These are phyloP conservation scores for Clupea harengus DNA, from an alignment of 2,113 vertebrate species.

Conservation along the genomic window DNA sequence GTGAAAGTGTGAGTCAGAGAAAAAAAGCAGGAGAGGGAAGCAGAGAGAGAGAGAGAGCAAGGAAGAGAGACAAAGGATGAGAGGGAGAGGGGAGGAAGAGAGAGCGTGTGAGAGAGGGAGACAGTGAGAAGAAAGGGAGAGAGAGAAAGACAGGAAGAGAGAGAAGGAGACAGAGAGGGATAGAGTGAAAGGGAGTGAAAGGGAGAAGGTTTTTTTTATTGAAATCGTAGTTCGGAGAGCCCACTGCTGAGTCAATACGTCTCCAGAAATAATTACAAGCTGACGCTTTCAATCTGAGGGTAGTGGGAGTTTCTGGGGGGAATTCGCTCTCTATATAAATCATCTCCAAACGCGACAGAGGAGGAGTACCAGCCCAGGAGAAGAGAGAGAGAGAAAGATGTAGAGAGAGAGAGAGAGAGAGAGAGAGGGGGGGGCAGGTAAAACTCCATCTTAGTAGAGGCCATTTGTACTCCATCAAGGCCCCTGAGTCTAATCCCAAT, in stretches of 20 bases:
- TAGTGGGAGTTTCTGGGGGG: constrained; percentile 31
- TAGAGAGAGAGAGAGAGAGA: not conserved
- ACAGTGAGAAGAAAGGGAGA: not conserved
- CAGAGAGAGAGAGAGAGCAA: too few relatives aligned
- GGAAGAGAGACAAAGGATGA: constrained; percentile 18
- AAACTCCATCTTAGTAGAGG: not conserved
- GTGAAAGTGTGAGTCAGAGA: not conserved
- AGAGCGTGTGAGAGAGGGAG: constrained; percentile 15
- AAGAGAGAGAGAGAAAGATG: not conserved
- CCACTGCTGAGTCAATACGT: constrained; percentile 28
- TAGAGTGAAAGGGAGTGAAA: constrained; percentile 24
- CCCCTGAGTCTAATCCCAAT: not conserved
- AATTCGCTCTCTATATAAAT: constrained; percentile 35
- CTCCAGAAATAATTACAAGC: constrained; percentile 34
- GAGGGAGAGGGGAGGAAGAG: not conserved
- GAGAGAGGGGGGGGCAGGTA: not conserved
- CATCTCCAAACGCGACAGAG: constrained; percentile 21
- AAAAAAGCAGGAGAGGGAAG: not conserved
- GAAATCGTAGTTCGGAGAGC: constrained; percentile 18
- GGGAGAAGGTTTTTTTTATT: constrained; percentile 36
- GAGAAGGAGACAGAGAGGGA: constrained; percentile 18
- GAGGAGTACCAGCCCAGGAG: not conserved
- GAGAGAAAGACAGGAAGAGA: constrained; percentile 18
- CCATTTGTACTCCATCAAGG: not conserved
- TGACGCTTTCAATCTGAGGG: constrained; percentile 40